Evolutionary conservation across 1,140 invertebrate species (phyloP), one percentile per base, ranked within the genome.

Genomic region (Vanessa tameamea): DNA sequence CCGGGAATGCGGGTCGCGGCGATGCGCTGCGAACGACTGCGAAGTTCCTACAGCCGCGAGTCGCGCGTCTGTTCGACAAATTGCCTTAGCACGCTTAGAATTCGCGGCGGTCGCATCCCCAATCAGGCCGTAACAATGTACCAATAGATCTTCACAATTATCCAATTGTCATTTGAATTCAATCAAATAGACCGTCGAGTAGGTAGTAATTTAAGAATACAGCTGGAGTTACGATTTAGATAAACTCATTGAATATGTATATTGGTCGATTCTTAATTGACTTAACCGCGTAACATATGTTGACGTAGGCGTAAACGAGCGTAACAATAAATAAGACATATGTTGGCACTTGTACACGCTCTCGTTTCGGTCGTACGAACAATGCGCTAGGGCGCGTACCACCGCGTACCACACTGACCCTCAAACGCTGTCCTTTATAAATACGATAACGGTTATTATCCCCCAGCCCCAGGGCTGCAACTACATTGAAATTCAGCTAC

Each of bases 371-470:
- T 68, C 48, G 65, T 23, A 37, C 70, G 51, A 14, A 55, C 50
- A 55, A 69, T 59, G 50, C 48, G 14, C 31, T 64, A 71, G 69
- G 73, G 73, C 53, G 73, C 59, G 59, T 11, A 26, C 55, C 55
- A 51, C n/a, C 53, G 59, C 59, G 70, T 51, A 73, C 75, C 69
- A 67, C 70, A 64, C 63, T 75, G 73, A 73, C 69, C 77, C 73
- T 57, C 65, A 70, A 72, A 76, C 57, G 43, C 68, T 67, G 74
- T 76, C 73, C 73, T 78, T 78, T 73, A 78, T 75, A 78, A 68
- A 77, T 69, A 74, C 69, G 64, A 74, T 75, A 76, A 76, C 73
- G 73, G 76, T 64, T 78, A 65, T 71, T 74, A 69, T 69, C 50
- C 64, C 76, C 59, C 20, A 16, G n/a, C 59, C 47, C 13, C 59